A percentile compares a stretch with the other conserved stretches of the same genome.
These are phyloP conservation scores for Eristalis pertinax DNA, from an alignment of 2,888 invertebrate genomes.

Conservation along the genomic window DNA sequence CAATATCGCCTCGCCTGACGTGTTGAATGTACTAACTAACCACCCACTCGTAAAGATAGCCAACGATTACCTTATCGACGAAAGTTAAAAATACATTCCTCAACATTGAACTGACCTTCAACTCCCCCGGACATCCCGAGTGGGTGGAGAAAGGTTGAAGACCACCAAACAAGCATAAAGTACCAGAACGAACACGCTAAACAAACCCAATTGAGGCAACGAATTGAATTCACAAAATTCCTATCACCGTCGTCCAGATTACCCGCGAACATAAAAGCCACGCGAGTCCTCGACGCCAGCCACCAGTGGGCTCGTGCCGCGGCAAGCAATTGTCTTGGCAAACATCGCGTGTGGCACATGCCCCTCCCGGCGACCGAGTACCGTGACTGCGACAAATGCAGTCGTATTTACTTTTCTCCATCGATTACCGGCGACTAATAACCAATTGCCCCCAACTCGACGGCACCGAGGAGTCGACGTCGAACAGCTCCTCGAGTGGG, in stretches of 20 bases:
- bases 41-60: conserved; percentile 21
- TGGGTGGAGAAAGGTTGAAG: not conserved
- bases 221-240: conserved; percentile 51
- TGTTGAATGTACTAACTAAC: not conserved
- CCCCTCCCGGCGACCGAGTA: conserved; percentile 13
- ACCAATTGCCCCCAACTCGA: conserved; percentile 53
- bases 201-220: conserved; percentile 60
- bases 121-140: not conserved
- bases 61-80: conserved; percentile 42
- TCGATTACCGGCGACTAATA: conserved; percentile 64
- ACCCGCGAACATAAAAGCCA: conserved; percentile 51
- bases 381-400: conserved; percentile 70
- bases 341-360: conserved; percentile 64
- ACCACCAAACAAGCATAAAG: not conserved
- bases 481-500: not conserved
- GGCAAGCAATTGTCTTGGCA: conserved; percentile 54
- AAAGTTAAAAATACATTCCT: conserved; percentile 52
- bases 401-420: conserved; percentile 63
- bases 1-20: not conserved
- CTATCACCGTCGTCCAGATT: conserved; percentile 32
- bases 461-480: not conserved
- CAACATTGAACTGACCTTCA: conserved; percentile 62
- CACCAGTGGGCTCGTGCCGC: conserved; percentile 25
- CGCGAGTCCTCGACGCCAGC: not conserved
- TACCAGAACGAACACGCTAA: conserved; percentile 18